Evolutionary conservation across 1,140 invertebrate genomes (phyloP), one percentile per base, ranked within the genome.

Genomic region (Drosophila nannoptera): DNA sequence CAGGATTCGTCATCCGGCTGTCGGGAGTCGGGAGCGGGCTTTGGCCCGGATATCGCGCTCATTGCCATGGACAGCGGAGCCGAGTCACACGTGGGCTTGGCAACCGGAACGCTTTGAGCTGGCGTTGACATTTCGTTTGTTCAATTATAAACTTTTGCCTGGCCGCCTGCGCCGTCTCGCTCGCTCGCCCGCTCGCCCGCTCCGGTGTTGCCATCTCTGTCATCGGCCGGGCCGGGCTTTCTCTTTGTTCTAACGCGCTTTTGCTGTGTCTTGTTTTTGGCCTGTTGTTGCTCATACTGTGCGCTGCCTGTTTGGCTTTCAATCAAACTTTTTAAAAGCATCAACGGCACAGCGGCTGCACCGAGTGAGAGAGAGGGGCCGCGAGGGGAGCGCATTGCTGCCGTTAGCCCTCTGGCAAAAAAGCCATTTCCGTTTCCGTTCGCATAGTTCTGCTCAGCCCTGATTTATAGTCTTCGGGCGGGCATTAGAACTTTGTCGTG

Each of bases 241-340:
- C 50, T 53, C 69, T 73, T 83, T 78, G 78, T 78, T 78, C 75
- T 73, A 69, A 84, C 67, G 62, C 62, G 75, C 80, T 68, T 84
- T 84, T 80, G 76, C 69, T 75, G 60, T 73, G 75, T 67, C 72
- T 78, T 78, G 73, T 22, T 71, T 76, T 83, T 75, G 54, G 68
- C 58, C 59, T 62, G 59, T 73, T 69, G 59, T 54, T 77, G 60
- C 67, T 75, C 73, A 66, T 69, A 65, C 60, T 80, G 73, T 53
- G 56, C 45, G 35, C 62, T 62, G 52, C 40, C 53, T 84, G 80
- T 84, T 83, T 83, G 80, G 80, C 76, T 83, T 84, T 83, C 80
- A 83, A 83, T 83, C 80, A 83, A 83, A 83, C 73, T 83, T 83
- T 80, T 83, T 80, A 83, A 83, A 83, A 83, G 80, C 80, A 73